Evolutionary conservation across 2,113 vertebrate genomes (phyloP).

Genomic region (Zosterops lateralis): DNA sequence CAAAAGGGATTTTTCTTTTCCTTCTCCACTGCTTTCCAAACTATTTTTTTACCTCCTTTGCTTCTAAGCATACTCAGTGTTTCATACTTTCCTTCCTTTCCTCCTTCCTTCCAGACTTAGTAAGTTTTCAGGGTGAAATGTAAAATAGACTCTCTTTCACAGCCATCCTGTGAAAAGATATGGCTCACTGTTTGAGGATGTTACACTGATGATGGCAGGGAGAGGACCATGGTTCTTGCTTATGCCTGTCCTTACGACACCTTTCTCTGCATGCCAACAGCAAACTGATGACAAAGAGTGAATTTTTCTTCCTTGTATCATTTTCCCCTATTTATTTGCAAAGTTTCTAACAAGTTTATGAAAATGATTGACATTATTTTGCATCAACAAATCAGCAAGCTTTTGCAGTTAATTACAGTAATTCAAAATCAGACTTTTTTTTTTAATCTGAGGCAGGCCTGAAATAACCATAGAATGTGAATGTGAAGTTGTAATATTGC

Average conservation of each 20-base stretch:
- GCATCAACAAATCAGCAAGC: slow-evolving; percentile 60
- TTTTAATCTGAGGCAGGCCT: slow-evolving; percentile 56
- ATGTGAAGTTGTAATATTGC: slow-evolving; percentile 60
- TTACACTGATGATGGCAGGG: not conserved
- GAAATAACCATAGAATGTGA: slow-evolving; percentile 66
- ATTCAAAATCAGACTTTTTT: slow-evolving; percentile 56
- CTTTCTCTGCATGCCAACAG: not conserved
- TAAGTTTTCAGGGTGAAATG: not conserved
- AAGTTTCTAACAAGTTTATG: slow-evolving; percentile 60
- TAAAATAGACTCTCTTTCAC: not conserved
- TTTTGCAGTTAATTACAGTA: slow-evolving; percentile 74
- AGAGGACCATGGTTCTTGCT: accelerated
- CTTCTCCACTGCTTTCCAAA: not conserved
- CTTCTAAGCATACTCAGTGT: not conserved
- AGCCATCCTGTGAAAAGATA: not conserved
- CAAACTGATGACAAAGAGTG: not conserved
- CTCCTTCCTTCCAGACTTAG: not conserved
- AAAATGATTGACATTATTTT: slow-evolving; percentile 65
- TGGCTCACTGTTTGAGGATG: not conserved
- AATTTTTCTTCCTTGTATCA: not conserved
- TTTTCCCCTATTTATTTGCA: slow-evolving; percentile 55
- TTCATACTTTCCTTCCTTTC: not conserved
- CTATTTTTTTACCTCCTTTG: not conserved
- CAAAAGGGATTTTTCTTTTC: not conserved
- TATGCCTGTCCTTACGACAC: not conserved